These are phyloP conservation scores for Microtus ochrogaster DNA, from an alignment of 2,113 vertebrate species.

Conservation along the genomic window DNA sequence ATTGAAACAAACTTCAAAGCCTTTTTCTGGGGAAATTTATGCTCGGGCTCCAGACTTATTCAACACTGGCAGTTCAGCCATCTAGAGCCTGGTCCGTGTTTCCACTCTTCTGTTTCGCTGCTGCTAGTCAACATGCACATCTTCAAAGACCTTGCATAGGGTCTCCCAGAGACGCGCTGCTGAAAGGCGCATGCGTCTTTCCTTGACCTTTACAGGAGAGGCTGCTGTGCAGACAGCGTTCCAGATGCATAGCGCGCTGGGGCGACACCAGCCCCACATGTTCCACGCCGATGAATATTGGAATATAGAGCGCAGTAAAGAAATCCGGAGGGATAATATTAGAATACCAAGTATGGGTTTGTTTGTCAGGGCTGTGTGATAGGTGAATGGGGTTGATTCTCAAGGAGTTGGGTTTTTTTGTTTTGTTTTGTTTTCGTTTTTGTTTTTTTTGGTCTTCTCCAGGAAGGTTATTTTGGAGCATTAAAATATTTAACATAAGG, in stretches of 20 bases:
- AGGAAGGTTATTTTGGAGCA: conserved; percentile 73
- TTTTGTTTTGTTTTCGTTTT: not conserved
- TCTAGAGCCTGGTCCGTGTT: not conserved
- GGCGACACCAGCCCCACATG: conserved; percentile 71
- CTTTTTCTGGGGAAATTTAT: conserved; percentile 34
- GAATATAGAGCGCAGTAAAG: conserved; percentile 79
- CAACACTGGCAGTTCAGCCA: conserved; percentile 49
- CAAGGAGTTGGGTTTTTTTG: not conserved
- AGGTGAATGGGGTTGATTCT: conserved; percentile 73
- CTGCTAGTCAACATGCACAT: conserved; percentile 43
- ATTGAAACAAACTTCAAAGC: conserved; percentile 77
- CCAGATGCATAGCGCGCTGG: conserved; percentile 76
- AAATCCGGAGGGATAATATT: conserved; percentile 74
- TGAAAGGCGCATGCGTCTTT: conserved; percentile 82
- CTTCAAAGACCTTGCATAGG: conserved; percentile 74
- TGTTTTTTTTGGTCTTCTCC: not conserved
- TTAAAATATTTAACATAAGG: conserved; percentile 82
- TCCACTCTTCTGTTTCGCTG: conserved; percentile 34
- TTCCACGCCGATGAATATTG: conserved; percentile 76
- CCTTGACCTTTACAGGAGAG: conserved; percentile 81
- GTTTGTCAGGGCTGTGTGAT: conserved; percentile 73
- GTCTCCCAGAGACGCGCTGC: conserved; percentile 61
- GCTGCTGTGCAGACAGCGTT: conserved; percentile 78
- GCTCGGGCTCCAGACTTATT: conserved; percentile 42
- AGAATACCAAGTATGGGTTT: conserved; percentile 78